phyloP scores from a whole-genome alignment of 2,113 vertebrate genomes.

The Siniperca chuatsi region DNA sequence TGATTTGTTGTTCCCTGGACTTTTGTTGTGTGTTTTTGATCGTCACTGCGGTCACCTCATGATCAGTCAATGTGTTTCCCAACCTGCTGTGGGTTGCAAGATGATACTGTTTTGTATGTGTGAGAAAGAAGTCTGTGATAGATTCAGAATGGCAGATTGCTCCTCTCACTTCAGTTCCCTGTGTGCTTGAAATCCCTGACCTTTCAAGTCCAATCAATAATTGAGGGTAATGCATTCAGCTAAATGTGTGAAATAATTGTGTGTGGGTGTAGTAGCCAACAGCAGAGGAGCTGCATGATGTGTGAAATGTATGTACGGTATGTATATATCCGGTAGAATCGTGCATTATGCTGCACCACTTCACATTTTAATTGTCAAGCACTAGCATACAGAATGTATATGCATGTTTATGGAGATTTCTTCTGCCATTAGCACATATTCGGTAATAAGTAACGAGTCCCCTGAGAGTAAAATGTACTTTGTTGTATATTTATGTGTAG shows the following conservation, averaged over 20 bases:
- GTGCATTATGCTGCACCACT: background rate
- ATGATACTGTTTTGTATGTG: constrained; percentile 7
- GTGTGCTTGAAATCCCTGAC: constrained; percentile 23
- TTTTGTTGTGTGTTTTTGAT: background rate
- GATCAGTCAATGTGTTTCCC: background rate
- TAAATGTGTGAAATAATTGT: constrained; percentile 20
- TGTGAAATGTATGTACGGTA: background rate
- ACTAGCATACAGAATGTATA: no score
- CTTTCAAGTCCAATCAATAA: constrained; percentile 23
- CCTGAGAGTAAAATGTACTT: constrained; percentile 21
- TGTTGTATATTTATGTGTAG: background rate
- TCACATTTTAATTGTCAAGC: background rate
- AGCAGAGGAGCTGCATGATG: background rate
- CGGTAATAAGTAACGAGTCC: constrained; percentile 39
- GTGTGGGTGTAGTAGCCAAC: constrained; percentile 17
- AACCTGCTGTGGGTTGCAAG: background rate
- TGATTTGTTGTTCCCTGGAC: background rate
- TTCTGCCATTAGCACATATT: constrained; percentile 2
- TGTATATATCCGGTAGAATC: background rate
- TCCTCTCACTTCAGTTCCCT: constrained; percentile 1
- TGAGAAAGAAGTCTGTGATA: constrained; percentile 16
- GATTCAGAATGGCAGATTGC: background rate
- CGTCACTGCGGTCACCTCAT: background rate
- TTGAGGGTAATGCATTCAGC: constrained; percentile 18
- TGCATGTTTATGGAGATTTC: constrained; percentile 19